Evolutionary conservation across 92 coral and sea anemone genomes (phyloP).

Genomic region (Epizoanthus ramosus): DNA sequence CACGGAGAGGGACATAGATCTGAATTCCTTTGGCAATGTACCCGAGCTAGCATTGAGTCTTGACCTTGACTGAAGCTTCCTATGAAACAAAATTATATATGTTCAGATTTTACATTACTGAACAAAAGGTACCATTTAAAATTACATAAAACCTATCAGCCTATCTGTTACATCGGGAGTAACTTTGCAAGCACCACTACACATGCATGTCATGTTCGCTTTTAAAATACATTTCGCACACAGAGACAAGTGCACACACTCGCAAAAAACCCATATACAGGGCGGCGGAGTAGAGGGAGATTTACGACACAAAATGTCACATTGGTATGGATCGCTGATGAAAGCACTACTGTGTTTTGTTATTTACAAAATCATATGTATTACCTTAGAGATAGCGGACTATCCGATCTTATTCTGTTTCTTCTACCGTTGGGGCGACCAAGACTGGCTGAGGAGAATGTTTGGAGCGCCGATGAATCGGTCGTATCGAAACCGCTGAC

Average conservation of each 20-base stretch:
- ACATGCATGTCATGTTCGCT: too few relatives aligned
- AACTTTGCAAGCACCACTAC: too few relatives aligned
- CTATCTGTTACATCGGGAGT: too few relatives aligned
- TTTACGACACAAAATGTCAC: too few relatives aligned
- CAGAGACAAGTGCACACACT: too few relatives aligned
- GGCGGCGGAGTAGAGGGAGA: too few relatives aligned
- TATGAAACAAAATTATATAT: background rate
- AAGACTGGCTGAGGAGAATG: constrained; percentile 3
- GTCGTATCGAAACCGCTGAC: constrained; percentile 18
- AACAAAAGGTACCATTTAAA: too few relatives aligned
- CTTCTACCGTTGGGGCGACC: background rate
- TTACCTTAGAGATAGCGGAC: constrained; percentile 14
- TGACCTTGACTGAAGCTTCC: constrained; percentile 31
- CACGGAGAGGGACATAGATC: background rate
- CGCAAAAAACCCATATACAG: too few relatives aligned
- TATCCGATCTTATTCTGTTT: background rate
- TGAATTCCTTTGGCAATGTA: background rate
- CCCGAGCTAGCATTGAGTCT: background rate
- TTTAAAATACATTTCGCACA: too few relatives aligned
- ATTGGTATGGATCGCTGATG: too few relatives aligned
- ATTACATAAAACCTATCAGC: too few relatives aligned
- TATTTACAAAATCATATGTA: background rate
- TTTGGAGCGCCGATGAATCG: background rate
- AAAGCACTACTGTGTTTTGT: background rate
- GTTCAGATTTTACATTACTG: too few relatives aligned